Percentiles rank a stretch among this genome's conserved stretches.
Evolutionary conservation across 2,113 vertebrate species (phyloP).

Genomic region (Cricetomys ansorgei): DNA sequence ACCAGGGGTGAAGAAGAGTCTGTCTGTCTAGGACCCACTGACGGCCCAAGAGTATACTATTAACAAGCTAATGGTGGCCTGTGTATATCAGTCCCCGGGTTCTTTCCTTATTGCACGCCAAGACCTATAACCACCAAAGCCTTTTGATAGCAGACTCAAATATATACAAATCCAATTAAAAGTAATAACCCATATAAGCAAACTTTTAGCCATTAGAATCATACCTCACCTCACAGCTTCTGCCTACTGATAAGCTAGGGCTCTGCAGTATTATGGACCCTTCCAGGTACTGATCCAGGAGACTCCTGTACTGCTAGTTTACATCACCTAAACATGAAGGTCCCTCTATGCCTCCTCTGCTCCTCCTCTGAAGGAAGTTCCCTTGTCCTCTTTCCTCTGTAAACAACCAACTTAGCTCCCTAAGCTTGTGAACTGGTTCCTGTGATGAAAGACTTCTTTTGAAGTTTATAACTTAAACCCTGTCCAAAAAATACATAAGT

Average conservation of each 20-base stretch:
- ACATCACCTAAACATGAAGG: background rate
- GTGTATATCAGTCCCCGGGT: too few relatives aligned
- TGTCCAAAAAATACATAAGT: background rate
- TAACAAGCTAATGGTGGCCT: background rate
- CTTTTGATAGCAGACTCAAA: background rate
- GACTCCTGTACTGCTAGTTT: background rate
- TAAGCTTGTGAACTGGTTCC: background rate
- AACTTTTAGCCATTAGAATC: background rate
- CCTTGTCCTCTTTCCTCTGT: background rate
- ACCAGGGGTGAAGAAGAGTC: background rate
- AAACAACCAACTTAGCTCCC: fast-evolving
- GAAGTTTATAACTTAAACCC: too few relatives aligned
- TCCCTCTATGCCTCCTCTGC: background rate
- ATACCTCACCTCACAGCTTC: background rate
- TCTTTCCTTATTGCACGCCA: background rate
- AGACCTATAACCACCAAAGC: background rate
- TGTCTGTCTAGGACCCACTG: background rate
- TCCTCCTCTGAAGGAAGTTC: background rate
- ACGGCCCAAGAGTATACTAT: background rate
- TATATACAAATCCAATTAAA: background rate
- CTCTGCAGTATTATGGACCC: background rate
- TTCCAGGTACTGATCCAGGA: background rate
- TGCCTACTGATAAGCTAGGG: background rate
- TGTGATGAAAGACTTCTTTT: background rate
- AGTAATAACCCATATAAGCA: background rate